Evolutionary conservation across 2,797 vertebrate species (phyloP), one percentile per base, ranked within the genome.

Genomic region (Pangasius djambal): DNA sequence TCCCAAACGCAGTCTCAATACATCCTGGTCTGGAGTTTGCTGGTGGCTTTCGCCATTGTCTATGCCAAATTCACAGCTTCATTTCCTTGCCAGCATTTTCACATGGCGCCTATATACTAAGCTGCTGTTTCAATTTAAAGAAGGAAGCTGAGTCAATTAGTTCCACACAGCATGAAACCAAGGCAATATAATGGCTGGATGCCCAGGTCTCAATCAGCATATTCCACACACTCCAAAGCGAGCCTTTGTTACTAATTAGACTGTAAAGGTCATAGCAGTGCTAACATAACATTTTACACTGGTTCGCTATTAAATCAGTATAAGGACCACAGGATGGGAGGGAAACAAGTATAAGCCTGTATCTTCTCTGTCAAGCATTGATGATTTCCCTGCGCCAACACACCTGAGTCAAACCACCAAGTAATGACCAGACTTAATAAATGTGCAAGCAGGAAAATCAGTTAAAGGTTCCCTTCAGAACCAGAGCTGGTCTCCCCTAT

Each of bases 141-240:
- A 91, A 81, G 28, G 79, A 93, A 87, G 67, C 91, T 89, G 88
- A 94, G 90, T 93, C 40, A 85, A 87, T 88, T 88, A 92, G 90
- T 90, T 92, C 86, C 82, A 61, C 82, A 88, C 61, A 44, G 67
- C 59, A 85, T 85, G 70, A 85, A 85, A 85, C 52, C 81, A 90
- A 37, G 89, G 91, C 34, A 87, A 89, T 90, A 88, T 79, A 88
- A 55, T 86, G 85, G 86, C 77, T 88, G 85, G 67, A 72, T 83
- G 84, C 77, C 69, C 91, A 86, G 69, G 72, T 88, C 52, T 81
- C 82, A 57, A 90, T 91, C 89, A 90, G 89, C 86, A 85, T 83
- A 72, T 84, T 91, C 65, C 61, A 85, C 75, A 89, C 79, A 61
- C 61, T 50, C 85, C 86, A 63, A 86, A 75, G 48, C 44, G n/a